Evolutionary conservation across 2,888 invertebrate genomes (phyloP), one percentile per base, ranked within the genome.

Genomic region (Antheraea assamensis): DNA sequence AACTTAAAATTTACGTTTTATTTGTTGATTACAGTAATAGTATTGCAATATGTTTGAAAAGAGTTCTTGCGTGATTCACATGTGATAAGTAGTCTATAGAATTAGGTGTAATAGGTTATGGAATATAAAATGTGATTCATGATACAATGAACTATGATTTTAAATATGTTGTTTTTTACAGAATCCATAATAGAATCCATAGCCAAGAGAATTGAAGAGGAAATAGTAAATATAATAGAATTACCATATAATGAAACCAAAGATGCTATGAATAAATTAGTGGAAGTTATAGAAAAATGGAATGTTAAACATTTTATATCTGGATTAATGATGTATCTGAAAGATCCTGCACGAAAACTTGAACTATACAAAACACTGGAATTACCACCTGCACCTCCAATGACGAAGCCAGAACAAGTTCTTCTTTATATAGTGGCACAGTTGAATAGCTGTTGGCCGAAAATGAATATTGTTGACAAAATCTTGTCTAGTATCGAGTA

Each of bases 361-460:
- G 92, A 92, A 78, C 77, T 90, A 58, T 89, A 82, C 75, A 88
- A 81, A 72, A 90, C 88, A 83, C 73, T 84, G 0, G 72, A 30
- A 55, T 74, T 78, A 5, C 85, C 87, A 2, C 85, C 87, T 3
- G 89, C 89, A 30, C 91, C 93, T 15, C 79, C 88, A 0, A 92
- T 94, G 91, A 90, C 91, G 0, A 88, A 89, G 77, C 75, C 87
- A n/a, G 94, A 94, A 80, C 90, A 91, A 80, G 82, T 90, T 21
- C 80, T 94, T 13, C 80, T 95, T 10, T 91, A 88, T 78, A 77
- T 92, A 3, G 77, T 94, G 27, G 79, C 81, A 47, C 79, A 87
- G 72, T 76, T 95, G 15, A 81, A 83, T 76, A 72, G 21, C 2
- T 49, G 72, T 55, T 83, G 84, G 78, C 73, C 80, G 3, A 72